Conservation (phyloP, 2,888 invertebrate genomes). For the Pantelozetes paolii region DNA sequence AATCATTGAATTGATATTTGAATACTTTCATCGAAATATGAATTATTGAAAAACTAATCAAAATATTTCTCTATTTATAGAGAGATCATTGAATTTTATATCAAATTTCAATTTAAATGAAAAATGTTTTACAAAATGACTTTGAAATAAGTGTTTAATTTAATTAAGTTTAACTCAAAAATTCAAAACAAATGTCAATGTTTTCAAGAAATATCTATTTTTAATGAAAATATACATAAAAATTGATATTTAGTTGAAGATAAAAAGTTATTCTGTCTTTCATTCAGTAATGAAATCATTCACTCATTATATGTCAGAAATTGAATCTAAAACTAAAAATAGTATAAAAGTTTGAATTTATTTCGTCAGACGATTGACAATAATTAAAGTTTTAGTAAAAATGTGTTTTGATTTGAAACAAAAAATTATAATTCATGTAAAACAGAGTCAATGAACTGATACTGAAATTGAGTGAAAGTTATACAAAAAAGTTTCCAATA, state of each 20-base stretch:
- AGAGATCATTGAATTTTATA: too few species aligned
- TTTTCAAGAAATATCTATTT: too few species aligned
- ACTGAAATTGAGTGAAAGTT: not conserved
- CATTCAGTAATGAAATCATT: not conserved
- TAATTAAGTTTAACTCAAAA: too few species aligned
- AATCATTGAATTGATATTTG: too few species aligned
- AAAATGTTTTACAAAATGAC: too few species aligned
- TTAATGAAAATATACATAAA: not conserved
- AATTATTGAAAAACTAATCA: too few species aligned
- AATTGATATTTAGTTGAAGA: not conserved
- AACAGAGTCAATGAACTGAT: constrained; percentile 18
- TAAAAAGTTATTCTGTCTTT: too few species aligned
- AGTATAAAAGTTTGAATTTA: not conserved
- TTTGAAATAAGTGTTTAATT: too few species aligned
- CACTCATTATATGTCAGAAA: not conserved
- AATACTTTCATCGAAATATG: too few species aligned
- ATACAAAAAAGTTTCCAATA: not conserved
- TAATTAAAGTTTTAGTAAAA: not conserved
- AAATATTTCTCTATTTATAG: too few species aligned
- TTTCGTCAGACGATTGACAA: not conserved
- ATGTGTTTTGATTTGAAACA: not conserved
- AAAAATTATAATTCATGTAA: not conserved
- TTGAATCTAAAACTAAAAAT: not conserved
- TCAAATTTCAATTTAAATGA: too few species aligned
- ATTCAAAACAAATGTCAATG: too few species aligned